Conservation (phyloP, 2,797 vertebrate species). For the Hydrocynus forskahlii region DNA sequence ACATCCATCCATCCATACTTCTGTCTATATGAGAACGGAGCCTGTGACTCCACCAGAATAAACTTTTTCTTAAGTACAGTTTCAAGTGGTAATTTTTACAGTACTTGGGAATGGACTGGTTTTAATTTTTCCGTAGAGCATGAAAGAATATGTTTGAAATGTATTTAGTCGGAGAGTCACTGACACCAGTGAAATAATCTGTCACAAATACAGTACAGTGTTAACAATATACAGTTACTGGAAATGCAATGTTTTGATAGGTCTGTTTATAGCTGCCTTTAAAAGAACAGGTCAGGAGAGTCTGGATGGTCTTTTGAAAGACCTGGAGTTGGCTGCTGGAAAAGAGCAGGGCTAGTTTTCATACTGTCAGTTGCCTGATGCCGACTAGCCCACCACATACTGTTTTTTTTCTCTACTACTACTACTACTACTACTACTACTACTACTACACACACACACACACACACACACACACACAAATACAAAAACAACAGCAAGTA, state of each 20-base stretch:
- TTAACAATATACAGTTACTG: not conserved
- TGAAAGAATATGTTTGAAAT: not conserved
- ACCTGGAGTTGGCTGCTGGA: not conserved
- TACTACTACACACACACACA: no score
- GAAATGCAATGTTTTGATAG: not conserved
- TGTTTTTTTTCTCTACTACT: no score
- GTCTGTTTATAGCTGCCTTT: not conserved
- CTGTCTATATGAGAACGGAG: not conserved
- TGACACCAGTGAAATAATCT: not conserved
- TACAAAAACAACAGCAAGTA: no score
- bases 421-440: no score
- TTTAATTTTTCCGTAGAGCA: not conserved
- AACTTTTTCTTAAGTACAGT: not conserved
- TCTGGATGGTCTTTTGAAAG: not conserved
- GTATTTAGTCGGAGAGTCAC: not conserved
- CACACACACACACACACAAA: no score
- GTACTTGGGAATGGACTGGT: not conserved
- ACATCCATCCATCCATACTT: slow-evolving; percentile 1
- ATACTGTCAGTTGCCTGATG: no score
- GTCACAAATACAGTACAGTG: not conserved
- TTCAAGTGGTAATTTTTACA: not conserved
- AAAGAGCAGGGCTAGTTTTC: no score
- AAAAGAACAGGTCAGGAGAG: not conserved
- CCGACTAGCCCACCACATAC: no score
- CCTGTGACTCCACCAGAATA: not conserved